These are phyloP conservation scores for Drosophila triauraria DNA, from an alignment of 1,140 invertebrate species.

Conservation along the genomic window DNA sequence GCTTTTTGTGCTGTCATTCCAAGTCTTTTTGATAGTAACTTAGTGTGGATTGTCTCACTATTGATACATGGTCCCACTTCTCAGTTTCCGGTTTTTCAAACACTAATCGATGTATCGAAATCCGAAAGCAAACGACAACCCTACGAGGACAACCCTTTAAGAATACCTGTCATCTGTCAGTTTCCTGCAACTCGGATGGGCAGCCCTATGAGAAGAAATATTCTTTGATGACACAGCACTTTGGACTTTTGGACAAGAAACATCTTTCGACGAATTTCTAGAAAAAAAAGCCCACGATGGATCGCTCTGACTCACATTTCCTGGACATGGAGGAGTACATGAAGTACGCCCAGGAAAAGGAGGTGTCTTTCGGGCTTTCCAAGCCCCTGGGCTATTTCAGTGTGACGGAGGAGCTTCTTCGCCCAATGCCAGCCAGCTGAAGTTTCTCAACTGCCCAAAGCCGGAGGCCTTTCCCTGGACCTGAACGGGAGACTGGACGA, in stretches of 20 bases:
- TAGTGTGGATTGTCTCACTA: too few relatives aligned
- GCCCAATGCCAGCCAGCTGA: slow-evolving; percentile 1
- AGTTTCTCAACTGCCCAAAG: background rate
- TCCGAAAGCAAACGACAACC: too few relatives aligned
- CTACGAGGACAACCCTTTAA: too few relatives aligned
- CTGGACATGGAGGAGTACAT: background rate
- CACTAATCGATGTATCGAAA: too few relatives aligned
- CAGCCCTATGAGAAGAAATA: background rate
- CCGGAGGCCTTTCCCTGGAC: slow-evolving; percentile 5
- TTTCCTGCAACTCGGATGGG: background rate
- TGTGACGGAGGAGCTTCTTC: background rate
- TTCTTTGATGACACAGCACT: background rate
- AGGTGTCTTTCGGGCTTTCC: background rate
- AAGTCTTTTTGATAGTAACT: too few relatives aligned
- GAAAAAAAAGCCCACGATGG: background rate
- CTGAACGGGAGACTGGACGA: background rate
- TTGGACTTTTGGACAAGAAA: too few relatives aligned
- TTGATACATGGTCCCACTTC: too few relatives aligned
- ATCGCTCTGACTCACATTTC: too few relatives aligned
- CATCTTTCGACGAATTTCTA: background rate
- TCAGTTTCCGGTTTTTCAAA: too few relatives aligned
- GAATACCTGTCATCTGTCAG: background rate
- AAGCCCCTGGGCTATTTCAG: background rate
- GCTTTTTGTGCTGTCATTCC: too few relatives aligned
- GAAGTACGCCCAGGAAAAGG: too few relatives aligned